phyloP scores from a whole-genome alignment of 37 sponge, comb jelly and placozoan genomes.

The Hormiphora californensis region DNA sequence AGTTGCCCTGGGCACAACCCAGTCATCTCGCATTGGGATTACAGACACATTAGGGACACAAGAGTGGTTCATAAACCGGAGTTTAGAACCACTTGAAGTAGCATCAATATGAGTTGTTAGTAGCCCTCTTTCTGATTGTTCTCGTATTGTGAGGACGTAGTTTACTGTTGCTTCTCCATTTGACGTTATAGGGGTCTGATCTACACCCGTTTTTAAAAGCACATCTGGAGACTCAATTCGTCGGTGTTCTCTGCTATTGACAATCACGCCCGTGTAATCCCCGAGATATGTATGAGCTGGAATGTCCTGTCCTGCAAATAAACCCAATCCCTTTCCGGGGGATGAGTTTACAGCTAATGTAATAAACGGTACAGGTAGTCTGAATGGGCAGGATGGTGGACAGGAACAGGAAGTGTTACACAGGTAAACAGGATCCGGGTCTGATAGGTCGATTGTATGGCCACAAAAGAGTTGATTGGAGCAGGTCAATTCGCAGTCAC shows the following conservation, averaged over 20 bases:
- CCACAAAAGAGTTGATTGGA: neutral
- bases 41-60: constrained; percentile 11
- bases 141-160: neutral
- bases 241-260: neutral
- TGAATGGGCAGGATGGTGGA: neutral
- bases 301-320: neutral
- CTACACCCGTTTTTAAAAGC: too few species aligned
- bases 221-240: too few species aligned
- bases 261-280: constrained; percentile 20
- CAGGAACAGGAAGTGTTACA: neutral
- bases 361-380: neutral
- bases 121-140: neutral
- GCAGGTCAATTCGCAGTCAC: neutral
- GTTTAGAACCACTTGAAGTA: neutral
- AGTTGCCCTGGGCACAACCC: neutral
- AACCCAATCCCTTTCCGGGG: neutral
- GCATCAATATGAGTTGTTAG: constrained; percentile 33
- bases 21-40: neutral
- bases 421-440: constrained; percentile 14
- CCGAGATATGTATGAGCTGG: neutral
- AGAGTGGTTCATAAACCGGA: constrained; percentile 44
- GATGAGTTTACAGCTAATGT: neutral
- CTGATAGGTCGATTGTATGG: neutral
- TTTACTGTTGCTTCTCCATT: neutral
- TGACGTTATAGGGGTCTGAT: too few species aligned